phyloP scores from a whole-genome alignment of 92 coral and sea anemone genomes.

The Paragorgia papillata region DNA sequence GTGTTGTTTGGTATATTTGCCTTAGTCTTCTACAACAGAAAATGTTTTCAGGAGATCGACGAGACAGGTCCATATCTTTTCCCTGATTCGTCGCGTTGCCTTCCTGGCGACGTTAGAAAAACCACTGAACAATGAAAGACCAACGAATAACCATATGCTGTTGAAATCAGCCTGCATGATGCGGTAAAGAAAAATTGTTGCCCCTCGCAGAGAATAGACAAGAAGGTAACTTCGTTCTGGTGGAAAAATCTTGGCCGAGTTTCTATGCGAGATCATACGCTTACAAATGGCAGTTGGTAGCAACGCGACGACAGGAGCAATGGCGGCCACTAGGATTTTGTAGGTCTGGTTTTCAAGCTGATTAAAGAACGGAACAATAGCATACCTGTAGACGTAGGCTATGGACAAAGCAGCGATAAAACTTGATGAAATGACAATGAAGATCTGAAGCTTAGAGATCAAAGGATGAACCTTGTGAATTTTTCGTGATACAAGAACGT shows the following conservation, averaged over 20 bases:
- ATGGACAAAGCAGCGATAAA: too few relatives aligned
- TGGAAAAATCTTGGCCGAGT: slow-evolving; percentile 50
- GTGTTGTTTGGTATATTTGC: slow-evolving; percentile 22
- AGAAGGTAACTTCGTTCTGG: slow-evolving; percentile 58
- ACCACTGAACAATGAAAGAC: slow-evolving; percentile 67
- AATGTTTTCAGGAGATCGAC: slow-evolving; percentile 34
- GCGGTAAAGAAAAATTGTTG: slow-evolving; percentile 56
- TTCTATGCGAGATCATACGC: slow-evolving; percentile 19
- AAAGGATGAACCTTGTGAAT: neutral
- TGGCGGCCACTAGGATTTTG: slow-evolving; percentile 28
- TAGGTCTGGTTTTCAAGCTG: slow-evolving; percentile 39
- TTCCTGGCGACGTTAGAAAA: slow-evolving; percentile 58
- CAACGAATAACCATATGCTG: slow-evolving; percentile 50
- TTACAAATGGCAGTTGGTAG: slow-evolving; percentile 3
- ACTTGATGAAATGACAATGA: too few relatives aligned
- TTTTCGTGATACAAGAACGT: neutral
- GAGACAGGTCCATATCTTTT: slow-evolving; percentile 36
- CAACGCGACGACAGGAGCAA: slow-evolving; percentile 39
- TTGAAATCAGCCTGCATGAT: slow-evolving; percentile 72
- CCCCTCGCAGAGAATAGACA: slow-evolving; percentile 46
- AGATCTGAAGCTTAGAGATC: too few relatives aligned
- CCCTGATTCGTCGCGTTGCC: slow-evolving; percentile 64
- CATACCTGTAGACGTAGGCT: slow-evolving; percentile 4
- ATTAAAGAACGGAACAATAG: slow-evolving; percentile 47
- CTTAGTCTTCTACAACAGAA: slow-evolving; percentile 25